A percentile compares a stretch with the other conserved stretches of the same genome.
Evolutionary conservation across 1,140 invertebrate genomes (phyloP).

Genomic region (Potamilus streckersoni): DNA sequence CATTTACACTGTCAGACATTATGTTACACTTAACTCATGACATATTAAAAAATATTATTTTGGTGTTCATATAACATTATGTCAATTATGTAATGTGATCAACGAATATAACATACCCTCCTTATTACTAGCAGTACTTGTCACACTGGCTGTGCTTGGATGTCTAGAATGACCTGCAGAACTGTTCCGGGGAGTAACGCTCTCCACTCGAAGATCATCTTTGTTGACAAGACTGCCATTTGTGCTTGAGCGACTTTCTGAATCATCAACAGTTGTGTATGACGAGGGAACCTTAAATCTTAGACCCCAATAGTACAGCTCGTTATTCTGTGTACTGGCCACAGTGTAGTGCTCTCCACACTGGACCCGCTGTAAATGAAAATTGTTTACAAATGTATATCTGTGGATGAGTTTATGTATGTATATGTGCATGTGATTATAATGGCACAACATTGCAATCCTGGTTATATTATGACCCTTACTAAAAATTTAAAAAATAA

Average conservation of each 20-base stretch:
- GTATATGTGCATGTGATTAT: too few species aligned
- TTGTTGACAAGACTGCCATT: constrained; percentile 49
- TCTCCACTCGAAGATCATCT: constrained; percentile 45
- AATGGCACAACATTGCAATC: too few species aligned
- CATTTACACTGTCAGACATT: too few species aligned
- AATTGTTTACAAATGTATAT: too few species aligned
- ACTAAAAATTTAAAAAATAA: too few species aligned
- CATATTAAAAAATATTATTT: too few species aligned
- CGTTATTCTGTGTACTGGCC: constrained; percentile 76
- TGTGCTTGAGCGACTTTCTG: constrained; percentile 59
- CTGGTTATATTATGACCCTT: too few species aligned
- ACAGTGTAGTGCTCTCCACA: constrained; percentile 78
- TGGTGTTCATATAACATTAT: too few species aligned
- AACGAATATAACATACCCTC: constrained; percentile 1
- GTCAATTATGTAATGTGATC: not conserved
- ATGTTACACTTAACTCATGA: too few species aligned
- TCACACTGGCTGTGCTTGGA: constrained; percentile 29
- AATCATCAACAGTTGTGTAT: constrained; percentile 26
- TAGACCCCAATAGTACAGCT: constrained; percentile 79
- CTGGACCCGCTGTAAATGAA: constrained; percentile 69
- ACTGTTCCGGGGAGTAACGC: constrained; percentile 64
- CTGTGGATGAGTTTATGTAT: too few species aligned
- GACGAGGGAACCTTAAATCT: constrained; percentile 63
- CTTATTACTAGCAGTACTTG: constrained; percentile 27
- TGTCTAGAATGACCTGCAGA: constrained; percentile 48